Conservation (phyloP, 2,797 vertebrate genomes). For the Tragelaphus eurycerus region DNA sequence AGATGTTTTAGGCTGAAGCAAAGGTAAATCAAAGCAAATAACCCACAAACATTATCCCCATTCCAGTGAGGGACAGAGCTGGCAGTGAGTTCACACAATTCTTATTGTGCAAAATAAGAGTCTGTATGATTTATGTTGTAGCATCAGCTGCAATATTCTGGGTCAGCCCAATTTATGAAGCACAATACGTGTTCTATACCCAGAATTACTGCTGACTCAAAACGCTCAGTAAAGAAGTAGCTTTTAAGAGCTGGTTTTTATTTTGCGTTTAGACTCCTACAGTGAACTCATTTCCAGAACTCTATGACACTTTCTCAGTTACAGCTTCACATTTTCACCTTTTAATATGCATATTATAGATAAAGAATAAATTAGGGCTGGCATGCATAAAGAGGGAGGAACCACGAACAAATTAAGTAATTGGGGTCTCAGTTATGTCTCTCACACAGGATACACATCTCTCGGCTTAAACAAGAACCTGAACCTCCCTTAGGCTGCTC, state of each 20-base stretch:
- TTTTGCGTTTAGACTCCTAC: conserved; percentile 40
- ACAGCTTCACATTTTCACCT: conserved; percentile 41
- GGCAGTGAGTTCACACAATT: neutral
- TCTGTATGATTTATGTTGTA: neutral
- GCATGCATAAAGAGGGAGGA: neutral
- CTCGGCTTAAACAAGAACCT: neutral
- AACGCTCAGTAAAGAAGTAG: neutral
- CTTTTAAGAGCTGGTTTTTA: conserved; percentile 48
- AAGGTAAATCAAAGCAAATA: neutral
- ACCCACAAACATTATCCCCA: neutral
- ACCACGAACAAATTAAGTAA: conserved; percentile 35
- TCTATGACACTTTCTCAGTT: conserved; percentile 39
- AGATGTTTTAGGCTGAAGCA: neutral
- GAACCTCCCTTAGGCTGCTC: neutral
- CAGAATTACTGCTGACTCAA: conserved; percentile 55
- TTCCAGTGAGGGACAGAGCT: neutral
- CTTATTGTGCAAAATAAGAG: neutral
- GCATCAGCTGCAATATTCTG: conserved; percentile 35
- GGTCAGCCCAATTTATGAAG: conserved; percentile 26
- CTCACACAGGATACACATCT: neutral
- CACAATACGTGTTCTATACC: neutral
- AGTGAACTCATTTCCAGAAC: conserved; percentile 59
- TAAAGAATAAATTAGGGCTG: conserved; percentile 34
- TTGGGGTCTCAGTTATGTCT: neutral
- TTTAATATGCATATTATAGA: conserved; percentile 33